These are phyloP conservation scores for Centropus unirufus DNA, from an alignment of 2,113 vertebrate species.

Conservation along the genomic window DNA sequence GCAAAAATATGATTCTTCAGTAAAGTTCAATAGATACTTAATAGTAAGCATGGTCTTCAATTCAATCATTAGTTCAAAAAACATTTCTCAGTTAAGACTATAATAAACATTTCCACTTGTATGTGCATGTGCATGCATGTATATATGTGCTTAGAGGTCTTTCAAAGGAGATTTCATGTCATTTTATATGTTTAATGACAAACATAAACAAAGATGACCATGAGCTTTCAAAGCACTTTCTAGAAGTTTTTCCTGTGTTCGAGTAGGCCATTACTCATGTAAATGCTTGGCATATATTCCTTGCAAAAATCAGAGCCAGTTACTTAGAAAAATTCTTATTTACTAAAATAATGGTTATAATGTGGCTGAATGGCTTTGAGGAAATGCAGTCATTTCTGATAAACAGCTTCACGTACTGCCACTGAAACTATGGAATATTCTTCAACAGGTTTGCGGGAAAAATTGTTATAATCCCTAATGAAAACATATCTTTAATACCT, in stretches of 20 bases:
- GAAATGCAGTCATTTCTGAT: background rate
- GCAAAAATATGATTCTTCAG: background rate
- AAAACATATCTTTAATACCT: background rate
- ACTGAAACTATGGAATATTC: background rate
- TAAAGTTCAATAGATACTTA: background rate
- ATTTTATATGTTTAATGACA: background rate
- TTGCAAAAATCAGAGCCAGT: background rate
- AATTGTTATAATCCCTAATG: background rate
- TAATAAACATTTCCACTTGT: background rate
- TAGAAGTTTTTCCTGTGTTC: background rate
- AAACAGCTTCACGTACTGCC: background rate
- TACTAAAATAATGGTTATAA: background rate
- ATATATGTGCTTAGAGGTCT: background rate
- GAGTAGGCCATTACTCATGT: background rate
- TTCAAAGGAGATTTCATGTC: background rate
- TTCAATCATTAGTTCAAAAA: background rate
- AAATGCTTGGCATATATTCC: background rate
- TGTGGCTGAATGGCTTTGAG: background rate
- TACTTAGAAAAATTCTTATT: background rate
- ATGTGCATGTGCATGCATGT: accelerated
- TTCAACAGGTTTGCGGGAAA: background rate
- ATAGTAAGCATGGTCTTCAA: background rate
- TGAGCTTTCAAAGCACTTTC: background rate
- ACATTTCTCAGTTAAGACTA: background rate
- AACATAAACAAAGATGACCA: background rate